These are phyloP conservation scores for Emydoidea blandingii DNA, from an alignment of 2,797 vertebrate genomes.

Conservation along the genomic window DNA sequence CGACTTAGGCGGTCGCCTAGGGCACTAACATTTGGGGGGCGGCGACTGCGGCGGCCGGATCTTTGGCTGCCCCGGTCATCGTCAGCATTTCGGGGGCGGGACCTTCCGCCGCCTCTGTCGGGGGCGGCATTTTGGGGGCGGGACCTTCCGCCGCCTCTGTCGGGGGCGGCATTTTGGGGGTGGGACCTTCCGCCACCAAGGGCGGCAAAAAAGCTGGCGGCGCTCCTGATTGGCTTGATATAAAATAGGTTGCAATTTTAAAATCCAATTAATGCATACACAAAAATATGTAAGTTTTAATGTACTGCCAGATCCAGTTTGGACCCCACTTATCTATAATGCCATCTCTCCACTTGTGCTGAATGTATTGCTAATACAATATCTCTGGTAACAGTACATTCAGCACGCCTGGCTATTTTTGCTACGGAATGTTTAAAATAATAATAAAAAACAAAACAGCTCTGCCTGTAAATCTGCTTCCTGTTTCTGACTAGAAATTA, in stretches of 20 bases:
- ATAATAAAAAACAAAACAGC: background rate
- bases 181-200: too few species aligned
- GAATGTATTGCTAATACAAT: rapidly evolving
- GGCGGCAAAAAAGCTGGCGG: too few species aligned
- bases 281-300: background rate
- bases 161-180: too few species aligned
- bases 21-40: too few species aligned
- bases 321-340: background rate
- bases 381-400: rapidly evolving
- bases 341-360: rapidly evolving
- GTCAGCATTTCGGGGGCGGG: too few species aligned
- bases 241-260: background rate
- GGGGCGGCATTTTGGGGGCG: too few species aligned
- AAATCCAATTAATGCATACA: background rate
- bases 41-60: too few species aligned
- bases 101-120: too few species aligned
- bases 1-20: too few species aligned
- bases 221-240: background rate
- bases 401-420: background rate
- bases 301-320: background rate
- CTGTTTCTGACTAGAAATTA: slow-evolving; percentile 48
- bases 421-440: background rate
- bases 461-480: slow-evolving; percentile 24
- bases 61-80: too few species aligned
- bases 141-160: too few species aligned